Evolutionary conservation across 92 coral and sea anemone genomes (phyloP), one percentile per base, ranked within the genome.

Genomic region (Scolanthus callimorphus): DNA sequence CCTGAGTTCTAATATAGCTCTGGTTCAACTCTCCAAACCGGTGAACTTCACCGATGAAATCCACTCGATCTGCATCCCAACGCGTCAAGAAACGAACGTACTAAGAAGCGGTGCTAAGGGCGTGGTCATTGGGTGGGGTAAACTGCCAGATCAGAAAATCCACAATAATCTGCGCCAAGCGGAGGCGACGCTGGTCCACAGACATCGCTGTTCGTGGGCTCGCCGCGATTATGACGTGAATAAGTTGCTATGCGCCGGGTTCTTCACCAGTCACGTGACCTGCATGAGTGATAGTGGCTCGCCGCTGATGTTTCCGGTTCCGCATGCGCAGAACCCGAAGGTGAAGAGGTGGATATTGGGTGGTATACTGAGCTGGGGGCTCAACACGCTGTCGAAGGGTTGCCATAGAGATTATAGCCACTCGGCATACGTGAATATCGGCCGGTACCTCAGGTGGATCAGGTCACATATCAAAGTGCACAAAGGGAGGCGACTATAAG

Each of bases 231-330:
- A 56, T 60, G 74, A 85, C 31, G 60, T 49, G 1, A 57, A 53
- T 19, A 64, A 31, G 49, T 77, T 88, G 81, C 61, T 87, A 25
- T 91, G 97, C 62, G 97, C 97, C 2, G 97, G 97, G 10, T 87
- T 55, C 59, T 27, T 56, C n/a, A 39, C 26, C 29, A 44, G 29
- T 48, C 69, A 53, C 23, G 75, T 63, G 17, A 62, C 81, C 31
- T 91, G 97, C 58, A 72, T 89, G 12, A 86, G 91, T 27, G 97
- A 91, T 48, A 91, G 96, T 51, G 97, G 97, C 1, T 83, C 97
- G 17, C 97, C 97, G 4, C 66, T 91, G 28, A 78, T 91, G 96
- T 91, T 91, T 37, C 43, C 96, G 4, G 80, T 80, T 0, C 61
- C 59, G 12, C 52, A 53, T 43, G 55, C 57, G 45, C 82, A 69